Evolutionary conservation across 1,140 invertebrate species (phyloP), one percentile per base, ranked within the genome.

Genomic region (Sitophilus oryzae): DNA sequence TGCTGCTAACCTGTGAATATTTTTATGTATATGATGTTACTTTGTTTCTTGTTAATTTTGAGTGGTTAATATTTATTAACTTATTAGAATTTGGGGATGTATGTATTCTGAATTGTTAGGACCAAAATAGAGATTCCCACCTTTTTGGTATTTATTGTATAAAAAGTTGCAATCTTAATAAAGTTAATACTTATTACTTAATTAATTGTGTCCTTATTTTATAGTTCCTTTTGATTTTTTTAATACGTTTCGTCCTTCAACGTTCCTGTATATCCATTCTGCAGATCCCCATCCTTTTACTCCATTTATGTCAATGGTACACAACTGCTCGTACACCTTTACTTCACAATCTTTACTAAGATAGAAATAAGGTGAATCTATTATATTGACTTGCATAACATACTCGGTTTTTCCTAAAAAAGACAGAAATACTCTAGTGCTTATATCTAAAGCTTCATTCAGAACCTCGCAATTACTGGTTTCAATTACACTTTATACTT

Each of bases 281-380:
- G 79, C 78, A 52, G 80, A 78, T 14, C 83, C 84, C 73, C 79
- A 79, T 0, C 83, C 84, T 59, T 76, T 75, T 0, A 81, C 60
- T 0, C 81, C 82, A 71, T 86, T 82, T 0, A 88, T 73, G 54
- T 74, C 72, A 55, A 79, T 81, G 8, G 66, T 71, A 51, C 75
- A 80, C 64, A 82, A 75, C 50, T 80, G 67, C 63, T 87, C 84
- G 55, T 82, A 76, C 38, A 86, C 73, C 59, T 81, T 78, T 2
- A 79, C 76, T 64, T 85, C 82, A 70, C 80, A 77, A 14, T 82
- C 76, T 65, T 80, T 77, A 3, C 84, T 83, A 55, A 86, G 81
- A 63, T 78, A 84, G 62, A 86, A 82, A 45, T 74, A 68, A 1
- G 79, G 74, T 43, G 79, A 76, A 30, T 84, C 76, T 3, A 75